phyloP scores from a whole-genome alignment of 2,888 invertebrate species.

The Ormyrus nitidulus region DNA sequence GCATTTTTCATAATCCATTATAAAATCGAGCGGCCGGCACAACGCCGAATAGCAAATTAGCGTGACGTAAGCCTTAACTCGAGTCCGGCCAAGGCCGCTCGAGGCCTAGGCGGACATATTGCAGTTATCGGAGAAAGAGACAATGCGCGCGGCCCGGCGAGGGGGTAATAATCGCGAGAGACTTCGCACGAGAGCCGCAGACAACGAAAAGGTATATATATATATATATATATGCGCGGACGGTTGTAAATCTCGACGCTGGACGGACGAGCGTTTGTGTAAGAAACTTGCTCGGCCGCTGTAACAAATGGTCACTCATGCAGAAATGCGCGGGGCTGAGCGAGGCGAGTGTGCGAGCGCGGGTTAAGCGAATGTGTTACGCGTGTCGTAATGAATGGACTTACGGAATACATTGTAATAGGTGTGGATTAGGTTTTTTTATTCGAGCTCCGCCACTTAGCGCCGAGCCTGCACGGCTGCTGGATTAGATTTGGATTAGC shows the following conservation, averaged over 20 bases:
- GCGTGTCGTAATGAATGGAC: conserved; percentile 55
- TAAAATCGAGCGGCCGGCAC: conserved; percentile 11
- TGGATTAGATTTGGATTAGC: no score
- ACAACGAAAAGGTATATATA: no score
- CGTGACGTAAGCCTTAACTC: conserved; percentile 15
- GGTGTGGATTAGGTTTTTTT: conserved; percentile 9
- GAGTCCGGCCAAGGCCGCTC: background rate
- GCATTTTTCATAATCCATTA: conserved; percentile 39
- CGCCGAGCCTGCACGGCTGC: no score
- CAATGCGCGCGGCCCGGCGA: no score
- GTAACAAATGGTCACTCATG: conserved; percentile 52
- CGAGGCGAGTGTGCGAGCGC: background rate
- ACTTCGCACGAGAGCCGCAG: no score
- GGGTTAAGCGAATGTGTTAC: conserved; percentile 8
- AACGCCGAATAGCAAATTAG: conserved; percentile 4
- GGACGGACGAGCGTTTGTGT: no score
- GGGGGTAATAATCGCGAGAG: no score
- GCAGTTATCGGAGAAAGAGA: no score
- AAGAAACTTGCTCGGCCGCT: background rate
- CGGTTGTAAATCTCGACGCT: no score
- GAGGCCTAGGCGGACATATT: no score
- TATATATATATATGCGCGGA: no score
- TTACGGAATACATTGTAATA: conserved; percentile 40
- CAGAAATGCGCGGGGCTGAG: conserved; percentile 21
- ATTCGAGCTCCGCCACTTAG: background rate